phyloP scores from a whole-genome alignment of 2,113 vertebrate genomes.

The Scomber japonicus region DNA sequence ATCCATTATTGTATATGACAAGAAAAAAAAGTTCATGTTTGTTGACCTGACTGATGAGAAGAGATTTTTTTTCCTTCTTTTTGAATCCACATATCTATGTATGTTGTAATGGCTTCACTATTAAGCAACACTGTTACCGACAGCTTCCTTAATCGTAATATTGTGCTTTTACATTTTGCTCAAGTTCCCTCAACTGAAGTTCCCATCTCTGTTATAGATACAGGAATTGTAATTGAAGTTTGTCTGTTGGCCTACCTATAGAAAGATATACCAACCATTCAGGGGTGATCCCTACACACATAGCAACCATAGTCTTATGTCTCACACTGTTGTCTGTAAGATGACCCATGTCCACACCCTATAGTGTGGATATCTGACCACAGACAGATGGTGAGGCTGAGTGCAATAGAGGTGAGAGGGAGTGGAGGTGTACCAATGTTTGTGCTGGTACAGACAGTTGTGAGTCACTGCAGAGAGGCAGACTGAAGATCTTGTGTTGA shows the following conservation, averaged over 20 bases:
- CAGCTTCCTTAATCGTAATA: background rate
- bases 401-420: slow-evolving; percentile 22
- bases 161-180: background rate
- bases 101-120: too few relatives aligned
- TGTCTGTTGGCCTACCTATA: background rate
- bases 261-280: background rate
- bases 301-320: slow-evolving; percentile 2
- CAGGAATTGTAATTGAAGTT: background rate
- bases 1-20: too few relatives aligned
- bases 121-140: background rate
- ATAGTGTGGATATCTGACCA: slow-evolving; percentile 57
- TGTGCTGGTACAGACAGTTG: background rate
- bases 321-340: slow-evolving; percentile 56
- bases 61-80: too few relatives aligned
- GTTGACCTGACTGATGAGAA: too few relatives aligned
- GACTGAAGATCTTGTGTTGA: slow-evolving; percentile 51
- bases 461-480: slow-evolving; percentile 47
- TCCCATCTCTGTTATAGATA: background rate
- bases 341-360: slow-evolving; percentile 38
- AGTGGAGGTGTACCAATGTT: slow-evolving; percentile 21
- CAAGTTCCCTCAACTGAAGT: background rate
- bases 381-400: slow-evolving; percentile 65
- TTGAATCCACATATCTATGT: too few relatives aligned
- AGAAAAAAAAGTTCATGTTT: too few relatives aligned
- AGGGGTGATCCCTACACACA: background rate